Evolutionary conservation across 2,113 vertebrate species (phyloP).

Genomic region (Pyxicephalus adspersus): DNA sequence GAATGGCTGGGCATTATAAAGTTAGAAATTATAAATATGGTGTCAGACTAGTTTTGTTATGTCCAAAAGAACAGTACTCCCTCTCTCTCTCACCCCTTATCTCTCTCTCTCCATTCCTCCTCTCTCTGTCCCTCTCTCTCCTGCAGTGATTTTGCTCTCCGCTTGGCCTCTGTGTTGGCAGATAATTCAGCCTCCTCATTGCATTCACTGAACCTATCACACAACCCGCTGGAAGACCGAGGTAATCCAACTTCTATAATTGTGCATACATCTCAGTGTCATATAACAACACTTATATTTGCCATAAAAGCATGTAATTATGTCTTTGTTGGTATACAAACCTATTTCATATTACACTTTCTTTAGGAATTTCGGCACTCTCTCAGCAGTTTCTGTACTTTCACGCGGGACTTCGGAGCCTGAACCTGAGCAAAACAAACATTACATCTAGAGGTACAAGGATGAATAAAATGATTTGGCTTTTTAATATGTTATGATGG

Average conservation of each 20-base stretch:
- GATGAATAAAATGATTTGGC: not conserved
- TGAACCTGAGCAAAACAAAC: constrained; percentile 86
- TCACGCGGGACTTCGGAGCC: constrained; percentile 83
- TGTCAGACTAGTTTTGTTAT: not conserved
- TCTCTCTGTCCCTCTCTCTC: constrained; percentile 55
- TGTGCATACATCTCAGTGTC: not conserved
- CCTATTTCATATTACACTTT: not conserved
- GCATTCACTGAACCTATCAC: constrained; percentile 85
- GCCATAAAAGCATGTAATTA: not conserved
- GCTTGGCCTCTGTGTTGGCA: constrained; percentile 83
- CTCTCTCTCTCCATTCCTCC: constrained; percentile 14
- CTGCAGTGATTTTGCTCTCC: constrained; percentile 86
- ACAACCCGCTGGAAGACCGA: constrained; percentile 90
- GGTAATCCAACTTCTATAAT: constrained; percentile 68
- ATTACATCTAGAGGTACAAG: constrained; percentile 83
- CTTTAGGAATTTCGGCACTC: constrained; percentile 81
- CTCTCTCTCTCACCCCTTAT: constrained; percentile 35
- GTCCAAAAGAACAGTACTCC: not conserved
- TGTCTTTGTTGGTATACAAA: not conserved
- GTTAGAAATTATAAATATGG: not conserved
- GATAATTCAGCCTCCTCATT: constrained; percentile 86
- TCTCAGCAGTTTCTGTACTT: constrained; percentile 88
- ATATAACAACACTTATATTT: not conserved
- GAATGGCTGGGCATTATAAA: too few species aligned
- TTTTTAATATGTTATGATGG: not conserved